Evolutionary conservation across 2,113 vertebrate genomes (phyloP), one percentile per base, ranked within the genome.

Genomic region (Acanthochromis polyacanthus): DNA sequence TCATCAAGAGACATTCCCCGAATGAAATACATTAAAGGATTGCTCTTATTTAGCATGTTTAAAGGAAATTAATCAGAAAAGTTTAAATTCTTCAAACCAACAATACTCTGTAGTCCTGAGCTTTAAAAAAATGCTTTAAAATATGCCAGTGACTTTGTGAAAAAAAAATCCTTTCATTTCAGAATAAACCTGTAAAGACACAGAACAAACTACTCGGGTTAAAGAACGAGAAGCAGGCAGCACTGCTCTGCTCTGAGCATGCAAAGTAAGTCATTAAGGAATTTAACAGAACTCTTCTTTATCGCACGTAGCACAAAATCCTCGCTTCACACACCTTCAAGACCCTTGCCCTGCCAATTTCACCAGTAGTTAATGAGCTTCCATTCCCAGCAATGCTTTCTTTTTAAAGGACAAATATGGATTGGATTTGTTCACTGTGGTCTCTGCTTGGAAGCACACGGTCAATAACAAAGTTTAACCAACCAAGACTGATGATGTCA

Each of bases 351-450:
- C 50, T 63, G 53, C 72, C 70, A 71, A 65, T 81, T 68, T 59
- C 74, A 80, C 57, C 57, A 60, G 30, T 40, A 59, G 75, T 75
- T 85, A 81, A 87, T 88, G 72, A 89, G 83, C 75, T 88, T 87
- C 77, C 45, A 57, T 46, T 63, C 28, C 23, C 30, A 56, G 22
- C 80, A 57, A 17, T 72, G 45, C 69, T 70, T 82, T 80, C 36
- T 4, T n/a, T 22, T 65, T 62, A 9, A 36, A 36, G 32, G 10
- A 66, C 55, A 62, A 86, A 67, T 50, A 69, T 83, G 20, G 19
- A 70, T 73, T 75, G 73, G 71, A 88, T 86, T 89, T 88, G 82
- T 89, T 88, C 85, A 80, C 72, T 83, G 66, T 15, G 40, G 78
- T 78, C 64, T 76, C 19, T 84, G 58, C 87, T 87, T 85, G 25